A percentile compares a stretch with the other conserved stretches of the same genome.
These are phyloP conservation scores for Aromia moschata DNA, from an alignment of 2,888 invertebrate genomes.

Conservation along the genomic window DNA sequence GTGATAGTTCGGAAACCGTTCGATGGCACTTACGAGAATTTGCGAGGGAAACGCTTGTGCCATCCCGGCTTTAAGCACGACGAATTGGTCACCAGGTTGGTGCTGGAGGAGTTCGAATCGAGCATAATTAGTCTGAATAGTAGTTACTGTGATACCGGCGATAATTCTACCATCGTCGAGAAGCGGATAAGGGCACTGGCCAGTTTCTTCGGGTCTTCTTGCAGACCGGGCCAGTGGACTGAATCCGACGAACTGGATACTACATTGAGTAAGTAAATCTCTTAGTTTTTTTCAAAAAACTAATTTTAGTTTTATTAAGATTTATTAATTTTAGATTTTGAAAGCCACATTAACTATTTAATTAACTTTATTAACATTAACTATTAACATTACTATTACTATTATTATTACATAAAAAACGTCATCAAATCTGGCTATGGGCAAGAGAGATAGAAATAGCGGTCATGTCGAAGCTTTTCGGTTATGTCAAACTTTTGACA, in stretches of 20 bases:
- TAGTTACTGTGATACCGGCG: constrained; percentile 38
- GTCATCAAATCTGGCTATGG: no score
- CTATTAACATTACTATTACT: no score
- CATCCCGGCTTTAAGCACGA: constrained; percentile 72
- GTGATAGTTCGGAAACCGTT: constrained; percentile 67
- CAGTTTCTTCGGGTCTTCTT: constrained; percentile 73
- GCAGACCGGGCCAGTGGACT: constrained; percentile 79
- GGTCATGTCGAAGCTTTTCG: no score
- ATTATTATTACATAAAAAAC: no score
- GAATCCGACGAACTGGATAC: constrained; percentile 65
- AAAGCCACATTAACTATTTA: no score
- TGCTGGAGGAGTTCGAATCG: constrained; percentile 70
- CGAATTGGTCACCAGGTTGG: constrained; percentile 68
- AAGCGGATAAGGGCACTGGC: constrained; percentile 71
- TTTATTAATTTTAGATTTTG: no score
- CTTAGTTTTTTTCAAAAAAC: no score
- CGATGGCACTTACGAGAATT: constrained; percentile 63
- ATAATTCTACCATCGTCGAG: constrained; percentile 64
- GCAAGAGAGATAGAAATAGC: no score
- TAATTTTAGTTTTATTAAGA: no score
- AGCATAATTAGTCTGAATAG: constrained; percentile 46
- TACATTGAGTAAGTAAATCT: constrained; percentile 70
- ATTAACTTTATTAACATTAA: no score
- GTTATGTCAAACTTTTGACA: no score
- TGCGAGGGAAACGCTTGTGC: constrained; percentile 68